Evolutionary conservation across 23 tunicate species (phyloP), one percentile per base, ranked within the genome.

Genomic region (Ascidia mentula): DNA sequence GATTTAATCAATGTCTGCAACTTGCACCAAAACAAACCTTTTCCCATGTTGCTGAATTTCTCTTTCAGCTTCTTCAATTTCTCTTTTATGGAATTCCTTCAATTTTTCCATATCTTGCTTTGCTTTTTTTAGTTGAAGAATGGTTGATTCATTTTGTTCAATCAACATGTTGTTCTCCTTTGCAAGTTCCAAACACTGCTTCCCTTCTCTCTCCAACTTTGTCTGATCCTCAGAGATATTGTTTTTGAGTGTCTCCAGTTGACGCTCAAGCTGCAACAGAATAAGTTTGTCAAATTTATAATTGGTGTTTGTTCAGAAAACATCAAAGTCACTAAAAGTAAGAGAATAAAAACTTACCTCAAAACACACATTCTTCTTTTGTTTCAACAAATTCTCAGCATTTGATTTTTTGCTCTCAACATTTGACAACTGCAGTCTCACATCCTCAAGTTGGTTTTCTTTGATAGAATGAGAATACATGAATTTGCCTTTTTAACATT

Each of bases 91-190:
- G 30, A 26, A 30, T 8, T 70, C 69, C 37, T 38, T 28, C 30
- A 81, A 34, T 4, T 81, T 59, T 35, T 81, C 85, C 53, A 70
- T 18, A 0, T 71, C 77, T 13, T 26, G 39, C 37, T 81, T 72
- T 26, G 69, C n/a, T 72, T 71, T 38, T 30, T 81, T 71, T 8
- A 72, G 69, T 37, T 46, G 53, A 26, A 35, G 53, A 36, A 70
- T 77, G 22, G 74, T 69, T 0, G 71, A 1, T 36, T 81, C 85
- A 40, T 69, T 79, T 36, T 79, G 75, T 39, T 84, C 88, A 60
- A 77, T 31, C 65, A 84, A 40, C 81, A 69, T 45, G 38, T 39
- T 78, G 65, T 84, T 84, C 42, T 84, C 88, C 61, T 73, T 39
- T 32, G 45, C 37, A 36, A 82, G 26, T 26, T 78, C 69, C 31